These are phyloP conservation scores for Papilio polytes DNA, from an alignment of 1,140 invertebrate species.

Conservation along the genomic window DNA sequence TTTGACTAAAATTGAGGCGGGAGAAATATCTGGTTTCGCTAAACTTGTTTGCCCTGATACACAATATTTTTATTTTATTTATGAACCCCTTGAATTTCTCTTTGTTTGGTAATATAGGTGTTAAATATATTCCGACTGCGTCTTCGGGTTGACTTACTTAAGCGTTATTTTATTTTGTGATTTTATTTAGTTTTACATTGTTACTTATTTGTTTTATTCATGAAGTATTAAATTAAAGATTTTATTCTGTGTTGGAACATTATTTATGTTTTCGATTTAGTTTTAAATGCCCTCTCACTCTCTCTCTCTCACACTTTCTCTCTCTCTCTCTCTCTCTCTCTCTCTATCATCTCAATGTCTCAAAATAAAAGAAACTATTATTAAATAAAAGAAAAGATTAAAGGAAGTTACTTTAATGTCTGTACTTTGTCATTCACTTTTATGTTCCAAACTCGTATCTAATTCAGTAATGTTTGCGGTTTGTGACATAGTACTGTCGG, in stretches of 20 bases:
- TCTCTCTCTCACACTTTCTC: too few relatives aligned
- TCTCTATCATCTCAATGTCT: too few relatives aligned
- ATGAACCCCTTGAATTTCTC: conserved; percentile 37
- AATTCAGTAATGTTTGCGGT: conserved; percentile 56
- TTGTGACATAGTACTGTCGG: conserved; percentile 44
- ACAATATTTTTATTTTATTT: conserved; percentile 56
- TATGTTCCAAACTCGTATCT: conserved; percentile 43
- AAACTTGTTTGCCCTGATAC: conserved; percentile 65
- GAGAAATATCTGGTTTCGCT: conserved; percentile 62
- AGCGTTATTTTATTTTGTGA: background rate
- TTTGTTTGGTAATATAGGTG: conserved; percentile 41
- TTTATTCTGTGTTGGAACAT: background rate
- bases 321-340: too few relatives aligned
- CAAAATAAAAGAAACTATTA: background rate
- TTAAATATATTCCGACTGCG: conserved; percentile 35
- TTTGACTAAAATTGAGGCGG: conserved; percentile 68
- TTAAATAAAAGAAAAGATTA: background rate
- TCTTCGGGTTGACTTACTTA: conserved; percentile 21
- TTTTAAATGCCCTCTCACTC: too few relatives aligned
- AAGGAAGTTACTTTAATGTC: background rate
- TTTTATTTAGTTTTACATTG: background rate
- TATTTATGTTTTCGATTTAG: too few relatives aligned
- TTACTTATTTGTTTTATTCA: conserved; percentile 17
- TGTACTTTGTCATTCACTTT: conserved; percentile 30
- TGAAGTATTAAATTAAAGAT: background rate